Percentiles rank a stretch among this genome's conserved stretches.
phyloP scores from a whole-genome alignment of 2,888 invertebrate genomes.

The Sussaba pulchella region DNA sequence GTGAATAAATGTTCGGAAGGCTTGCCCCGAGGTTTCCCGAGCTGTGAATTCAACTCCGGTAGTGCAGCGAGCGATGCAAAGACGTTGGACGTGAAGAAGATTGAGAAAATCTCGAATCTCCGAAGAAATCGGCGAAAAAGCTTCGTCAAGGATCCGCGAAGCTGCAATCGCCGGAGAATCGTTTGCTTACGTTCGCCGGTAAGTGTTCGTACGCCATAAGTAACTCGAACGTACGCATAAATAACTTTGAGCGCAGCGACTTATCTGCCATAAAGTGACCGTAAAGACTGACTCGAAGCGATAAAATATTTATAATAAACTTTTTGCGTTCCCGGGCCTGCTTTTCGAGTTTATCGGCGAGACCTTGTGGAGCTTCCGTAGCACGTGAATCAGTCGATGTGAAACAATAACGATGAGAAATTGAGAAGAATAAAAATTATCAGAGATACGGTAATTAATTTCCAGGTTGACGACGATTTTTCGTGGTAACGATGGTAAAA shows the following conservation, averaged over 20 bases:
- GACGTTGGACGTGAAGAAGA: no score
- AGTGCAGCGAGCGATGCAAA: neutral
- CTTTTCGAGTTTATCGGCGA: neutral
- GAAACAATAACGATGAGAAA: neutral
- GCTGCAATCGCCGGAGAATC: conserved; percentile 49
- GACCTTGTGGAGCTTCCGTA: neutral
- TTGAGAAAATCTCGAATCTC: conserved; percentile 50
- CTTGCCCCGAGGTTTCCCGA: conserved; percentile 40
- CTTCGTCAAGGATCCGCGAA: conserved; percentile 47
- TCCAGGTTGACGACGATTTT: no score
- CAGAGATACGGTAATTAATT: no score
- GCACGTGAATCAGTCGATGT: neutral
- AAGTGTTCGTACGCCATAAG: conserved; percentile 8
- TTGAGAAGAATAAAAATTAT: no score
- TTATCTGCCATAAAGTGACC: conserved; percentile 23
- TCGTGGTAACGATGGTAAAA: no score
- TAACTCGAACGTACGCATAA: conserved; percentile 51
- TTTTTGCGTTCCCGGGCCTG: neutral
- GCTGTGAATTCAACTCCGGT: conserved; percentile 3
- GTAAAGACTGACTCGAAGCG: conserved; percentile 41
- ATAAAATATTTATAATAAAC: conserved; percentile 19
- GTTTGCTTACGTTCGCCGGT: neutral
- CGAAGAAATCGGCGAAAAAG: conserved; percentile 57
- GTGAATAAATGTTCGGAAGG: conserved; percentile 60
- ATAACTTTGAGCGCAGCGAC: conserved; percentile 36